Conservation (phyloP, 2,113 vertebrate genomes). For the Microcebus griseorufus region DNA sequence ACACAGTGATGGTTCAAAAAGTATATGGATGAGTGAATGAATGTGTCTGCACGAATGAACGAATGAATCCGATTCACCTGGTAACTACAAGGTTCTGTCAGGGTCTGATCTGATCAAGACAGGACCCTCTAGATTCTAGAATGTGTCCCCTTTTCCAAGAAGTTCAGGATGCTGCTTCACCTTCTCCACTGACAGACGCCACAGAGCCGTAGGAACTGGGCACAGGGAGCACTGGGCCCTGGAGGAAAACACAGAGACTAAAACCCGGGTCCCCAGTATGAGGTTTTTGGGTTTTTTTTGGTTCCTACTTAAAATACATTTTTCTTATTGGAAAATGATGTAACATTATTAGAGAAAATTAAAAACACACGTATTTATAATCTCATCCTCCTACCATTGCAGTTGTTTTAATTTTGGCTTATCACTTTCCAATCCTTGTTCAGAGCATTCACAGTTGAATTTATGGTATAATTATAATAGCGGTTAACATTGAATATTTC, state of each 20-base stretch:
- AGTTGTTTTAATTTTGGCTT: too few species aligned
- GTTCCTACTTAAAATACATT: too few species aligned
- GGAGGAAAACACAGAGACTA: background rate
- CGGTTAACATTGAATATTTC: too few species aligned
- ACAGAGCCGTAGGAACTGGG: background rate
- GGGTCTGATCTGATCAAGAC: background rate
- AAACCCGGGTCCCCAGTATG: background rate
- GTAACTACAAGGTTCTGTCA: background rate
- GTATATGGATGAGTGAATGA: background rate
- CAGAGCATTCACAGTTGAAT: too few species aligned
- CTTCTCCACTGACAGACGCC: background rate
- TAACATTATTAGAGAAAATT: too few species aligned
- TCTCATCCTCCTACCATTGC: too few species aligned
- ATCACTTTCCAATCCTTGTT: too few species aligned
- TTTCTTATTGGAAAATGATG: too few species aligned
- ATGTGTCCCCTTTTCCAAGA: background rate
- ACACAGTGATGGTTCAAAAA: background rate
- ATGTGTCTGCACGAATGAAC: background rate
- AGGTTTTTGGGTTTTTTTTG: too few species aligned
- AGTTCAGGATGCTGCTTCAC: background rate
- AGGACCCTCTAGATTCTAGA: background rate
- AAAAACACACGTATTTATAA: too few species aligned
- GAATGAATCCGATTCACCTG: background rate
- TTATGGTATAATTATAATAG: too few species aligned
- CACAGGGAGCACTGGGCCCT: background rate